Base-by-base conservation (phyloP, 2,888 invertebrate genomes). In the Blastobasis adustella region DNA sequence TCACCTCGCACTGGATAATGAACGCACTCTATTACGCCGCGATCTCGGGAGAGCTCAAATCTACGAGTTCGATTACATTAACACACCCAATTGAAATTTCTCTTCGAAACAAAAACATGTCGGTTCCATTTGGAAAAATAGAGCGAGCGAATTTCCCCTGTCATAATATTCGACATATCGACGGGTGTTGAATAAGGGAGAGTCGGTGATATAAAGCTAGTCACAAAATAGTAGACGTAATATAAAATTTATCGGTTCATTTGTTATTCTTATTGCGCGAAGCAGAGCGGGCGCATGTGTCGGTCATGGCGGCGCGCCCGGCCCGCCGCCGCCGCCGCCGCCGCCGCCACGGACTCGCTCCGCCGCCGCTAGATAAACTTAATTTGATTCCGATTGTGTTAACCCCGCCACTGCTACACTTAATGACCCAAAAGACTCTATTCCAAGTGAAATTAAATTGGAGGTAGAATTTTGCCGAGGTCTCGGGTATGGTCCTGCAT, bases 371-470 rank as follows among this genome's bases (percentile, higher is more conserved):
- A 53, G 49, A 53, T 76, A 78, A 84, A 82, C 81, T 85, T 83
- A 84, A 86, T 87, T 86, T 77, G 81, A 85, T 85, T 83, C 75
- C 83, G 73, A 84, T 85, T 85, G 84, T 85, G 82, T 83, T 83
- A 78, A 79, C 77, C 79, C 74, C 74, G 72, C 77, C 78, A 73
- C 73, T 73, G 69, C 73, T 72, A 69, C 76, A 74, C 76, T 79
- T 84, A 84, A 85, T 82, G 78, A 74, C 72, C 77, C 72, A 70
- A 77, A 79, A 80, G 71, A 73, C 49, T 53, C 50, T 49, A 49
- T 51, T 51, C 47, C 43, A 41, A 46, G 40, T 49, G 42, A 49
- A 54, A 54, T 51, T 49, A 44, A 51, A 54, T 49, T 51, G 43
- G 6, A 46, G 51, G 6, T 23, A 40, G 8, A 41, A 46, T 38